Base-by-base conservation (phyloP, 2,113 vertebrate species). In the Mola mola region DNA sequence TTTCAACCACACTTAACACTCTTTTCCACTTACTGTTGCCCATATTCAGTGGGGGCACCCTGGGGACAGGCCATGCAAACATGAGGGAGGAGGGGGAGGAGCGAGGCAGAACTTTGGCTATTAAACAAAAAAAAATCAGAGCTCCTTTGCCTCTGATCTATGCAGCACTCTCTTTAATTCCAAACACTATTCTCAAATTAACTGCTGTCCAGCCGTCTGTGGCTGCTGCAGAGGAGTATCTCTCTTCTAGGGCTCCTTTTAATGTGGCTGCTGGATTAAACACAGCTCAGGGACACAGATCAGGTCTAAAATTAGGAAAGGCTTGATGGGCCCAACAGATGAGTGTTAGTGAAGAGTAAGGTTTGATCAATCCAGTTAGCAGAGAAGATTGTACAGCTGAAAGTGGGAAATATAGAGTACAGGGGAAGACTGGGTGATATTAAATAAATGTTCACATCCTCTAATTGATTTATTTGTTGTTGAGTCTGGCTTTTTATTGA, bases 1-100 rank as follows among this genome's bases (percentile, higher is more conserved):
- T 75, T 83, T 84, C 79, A 83, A 72, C 77, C 77, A 84, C 68
- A 74, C 66, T 77, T 75, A 78, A 83, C 68, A 87, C 71, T 62
- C 63, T 84, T 83, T 75, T 82, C 78, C 74, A 84, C 73, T 83
- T 58, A 76, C 65, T 48, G 64, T 44, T 64, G 31, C 75, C 59
- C 67, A 71, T 58, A 67, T 70, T 73, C 69, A 63, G 58, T 28
- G 8, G 33, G 2, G 34, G 66, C 65, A 49, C 33, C 8, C 5
- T 19, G 29, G 58, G 67, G 61, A 38, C 2, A 7, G 66, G 46
- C 48, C 29, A 8, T 31, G 62, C 59, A 58, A 55, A 66, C 66
- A 52, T 68, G 29, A 68, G 7, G 17, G 55, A 13, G 36, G 44
- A 41, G 11, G 19, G 21, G 37, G 10, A 17, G 20, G 17, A 16